Evolutionary conservation across 2,888 invertebrate species (phyloP).

Genomic region (Auanema freiburgensis): DNA sequence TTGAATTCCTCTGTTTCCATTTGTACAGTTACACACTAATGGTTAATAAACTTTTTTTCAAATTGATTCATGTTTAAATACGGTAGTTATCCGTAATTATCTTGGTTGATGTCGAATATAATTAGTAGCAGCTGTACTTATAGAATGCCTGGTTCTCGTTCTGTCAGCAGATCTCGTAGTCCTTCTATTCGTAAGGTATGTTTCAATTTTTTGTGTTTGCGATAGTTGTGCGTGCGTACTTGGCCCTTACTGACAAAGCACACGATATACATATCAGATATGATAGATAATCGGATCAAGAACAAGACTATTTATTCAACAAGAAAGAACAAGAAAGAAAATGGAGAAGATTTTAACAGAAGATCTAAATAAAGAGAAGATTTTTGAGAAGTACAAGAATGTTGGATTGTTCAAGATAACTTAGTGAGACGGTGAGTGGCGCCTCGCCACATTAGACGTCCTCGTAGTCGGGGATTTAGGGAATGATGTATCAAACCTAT

Average conservation of each 20-base stretch:
- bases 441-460: too few relatives aligned
- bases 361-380: conserved; percentile 5
- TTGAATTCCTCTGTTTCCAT: neutral
- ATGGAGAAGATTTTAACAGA: neutral
- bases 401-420: too few relatives aligned
- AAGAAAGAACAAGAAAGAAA: conserved; percentile 14
- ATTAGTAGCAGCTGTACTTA: too few relatives aligned
- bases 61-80: neutral
- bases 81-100: neutral
- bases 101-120: neutral
- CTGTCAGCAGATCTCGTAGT: conserved; percentile 11
- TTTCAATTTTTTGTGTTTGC: conserved; percentile 8
- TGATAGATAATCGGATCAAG: neutral
- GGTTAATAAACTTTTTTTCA: conserved; percentile 3
- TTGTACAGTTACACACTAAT: conserved; percentile 2
- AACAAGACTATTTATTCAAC: conserved; percentile 1
- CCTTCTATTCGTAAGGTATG: conserved; percentile 11
- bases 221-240: neutral
- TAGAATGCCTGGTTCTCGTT: conserved; percentile 19
- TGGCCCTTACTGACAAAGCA: neutral
- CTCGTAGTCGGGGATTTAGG: too few relatives aligned
- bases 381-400: neutral
- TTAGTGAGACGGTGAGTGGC: too few relatives aligned
- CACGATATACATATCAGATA: neutral
- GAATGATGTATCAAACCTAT: too few relatives aligned